phyloP scores from a whole-genome alignment of 2,888 invertebrate species.

The Athripsodes cinereus region DNA sequence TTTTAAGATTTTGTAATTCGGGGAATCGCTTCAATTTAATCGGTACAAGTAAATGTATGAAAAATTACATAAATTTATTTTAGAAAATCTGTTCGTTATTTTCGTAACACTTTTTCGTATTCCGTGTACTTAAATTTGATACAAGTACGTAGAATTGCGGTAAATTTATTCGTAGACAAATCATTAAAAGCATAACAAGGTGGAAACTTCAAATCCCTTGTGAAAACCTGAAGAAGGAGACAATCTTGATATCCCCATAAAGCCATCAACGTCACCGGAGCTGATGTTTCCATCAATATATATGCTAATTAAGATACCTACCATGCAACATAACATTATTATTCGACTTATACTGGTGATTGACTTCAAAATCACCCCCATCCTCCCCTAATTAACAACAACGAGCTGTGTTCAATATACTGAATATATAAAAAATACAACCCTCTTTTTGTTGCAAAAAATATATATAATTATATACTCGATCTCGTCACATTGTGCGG shows the following conservation, averaged over 20 bases:
- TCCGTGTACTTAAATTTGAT: too few species aligned
- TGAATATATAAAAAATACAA: background rate
- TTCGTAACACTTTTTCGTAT: too few species aligned
- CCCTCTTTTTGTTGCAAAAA: slow-evolving; percentile 15
- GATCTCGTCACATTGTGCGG: too few species aligned
- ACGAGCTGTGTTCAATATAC: slow-evolving; percentile 2
- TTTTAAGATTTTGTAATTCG: too few species aligned
- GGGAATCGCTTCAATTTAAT: too few species aligned
- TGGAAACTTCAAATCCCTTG: background rate
- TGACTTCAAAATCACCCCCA: slow-evolving; percentile 1
- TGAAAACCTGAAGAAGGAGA: background rate
- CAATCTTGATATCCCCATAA: background rate
- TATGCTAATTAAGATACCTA: background rate
- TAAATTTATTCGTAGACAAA: background rate
- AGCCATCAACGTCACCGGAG: background rate
- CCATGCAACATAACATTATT: too few species aligned
- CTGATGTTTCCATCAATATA: background rate
- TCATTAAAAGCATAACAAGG: background rate
- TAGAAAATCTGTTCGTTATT: too few species aligned
- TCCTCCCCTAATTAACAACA: slow-evolving; percentile 9
- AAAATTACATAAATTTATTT: too few species aligned
- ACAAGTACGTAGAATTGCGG: too few species aligned
- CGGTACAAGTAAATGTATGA: too few species aligned
- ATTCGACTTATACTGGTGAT: slow-evolving; percentile 1
- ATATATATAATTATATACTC: background rate